Conservation (phyloP, 2,888 invertebrate genomes). For the Pandemis heparana region DNA sequence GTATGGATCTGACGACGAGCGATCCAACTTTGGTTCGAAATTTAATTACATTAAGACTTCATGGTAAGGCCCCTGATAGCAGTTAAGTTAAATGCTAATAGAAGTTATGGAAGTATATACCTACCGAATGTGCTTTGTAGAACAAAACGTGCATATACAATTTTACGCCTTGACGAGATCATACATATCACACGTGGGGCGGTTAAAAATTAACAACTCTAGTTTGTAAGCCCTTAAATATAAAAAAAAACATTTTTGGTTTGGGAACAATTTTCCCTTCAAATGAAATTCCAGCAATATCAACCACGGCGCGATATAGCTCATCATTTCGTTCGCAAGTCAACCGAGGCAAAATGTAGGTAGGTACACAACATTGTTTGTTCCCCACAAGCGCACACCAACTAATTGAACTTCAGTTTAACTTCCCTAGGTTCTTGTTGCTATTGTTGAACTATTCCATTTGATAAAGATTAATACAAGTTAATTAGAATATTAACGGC, state of each 20-base stretch:
- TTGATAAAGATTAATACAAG: slow-evolving; percentile 41
- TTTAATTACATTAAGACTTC: too few species aligned
- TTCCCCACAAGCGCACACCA: slow-evolving; percentile 56
- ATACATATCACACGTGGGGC: background rate
- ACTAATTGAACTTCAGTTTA: slow-evolving; percentile 58
- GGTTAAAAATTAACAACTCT: background rate
- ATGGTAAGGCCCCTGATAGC: too few species aligned
- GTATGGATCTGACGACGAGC: too few species aligned
- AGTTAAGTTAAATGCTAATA: too few species aligned
- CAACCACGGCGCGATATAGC: slow-evolving; percentile 44
- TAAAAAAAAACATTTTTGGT: background rate
- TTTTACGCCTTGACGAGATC: too few species aligned
- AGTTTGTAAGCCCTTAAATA: background rate
- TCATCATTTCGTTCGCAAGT: slow-evolving; percentile 52
- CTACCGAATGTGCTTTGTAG: too few species aligned
- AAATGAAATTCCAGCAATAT: slow-evolving; percentile 39
- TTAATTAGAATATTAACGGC: slow-evolving; percentile 35
- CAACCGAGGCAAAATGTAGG: slow-evolving; percentile 50
- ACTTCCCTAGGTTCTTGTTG: slow-evolving; percentile 49
- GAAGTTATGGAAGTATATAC: too few species aligned
- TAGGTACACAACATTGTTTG: slow-evolving; percentile 57
- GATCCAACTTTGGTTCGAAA: too few species aligned
- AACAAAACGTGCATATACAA: too few species aligned
- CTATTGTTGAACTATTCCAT: slow-evolving; percentile 46
- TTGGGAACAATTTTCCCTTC: background rate